Base-by-base conservation (phyloP, 2,888 invertebrate species). In the Mesorhabditis spiculigera region DNA sequence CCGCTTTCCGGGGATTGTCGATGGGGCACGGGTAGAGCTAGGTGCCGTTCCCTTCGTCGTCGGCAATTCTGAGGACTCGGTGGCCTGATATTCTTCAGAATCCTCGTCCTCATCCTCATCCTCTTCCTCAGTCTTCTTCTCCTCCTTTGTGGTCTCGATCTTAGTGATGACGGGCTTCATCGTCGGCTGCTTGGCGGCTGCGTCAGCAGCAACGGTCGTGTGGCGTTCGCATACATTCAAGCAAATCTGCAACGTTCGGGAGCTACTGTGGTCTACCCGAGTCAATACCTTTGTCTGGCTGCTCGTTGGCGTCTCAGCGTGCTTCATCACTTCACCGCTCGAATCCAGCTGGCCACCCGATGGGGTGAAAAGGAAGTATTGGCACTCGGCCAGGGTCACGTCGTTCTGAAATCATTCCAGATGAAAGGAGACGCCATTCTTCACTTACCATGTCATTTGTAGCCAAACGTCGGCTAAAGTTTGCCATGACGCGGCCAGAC, bases 311-410 rank as follows among this genome's bases (percentile, higher is more conserved):
- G 81, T 83, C 65, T 75, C 75, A 16, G 73, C 71, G 71, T 85
- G 84, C 69, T 83, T 84, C n/a, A 78, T 73, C 43, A 85, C 73
- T 69, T 82, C 84, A 58, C 77, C 81, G 16, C 76, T 79, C 67
- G 73, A 78, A 66, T 81, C 81, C 13, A 86, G 75, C 5, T 76
- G 72, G n/a, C 84, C 84, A 5, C 82, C 81, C 4, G 71, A 61
- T 28, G 81, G 81, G 43, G 85, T 76, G 73, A 84, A 86, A n/a
- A 86, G 67, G 43, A 85, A 77, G 73, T 77, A 82, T 13, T 74
- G 74, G 70, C 85, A 85, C 62, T 82, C 76, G 50, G 76, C 76
- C 28, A 78, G 74, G 43, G 78, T 72, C 65, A 85, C 73, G 70
- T 85, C 81, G 65, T 75, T 69, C 64, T 78, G 58, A 50, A 50